Percentiles rank a stretch among this genome's conserved stretches.
Conservation (phyloP, 2,797 vertebrate genomes). For the Luscinia megarhynchos region DNA sequence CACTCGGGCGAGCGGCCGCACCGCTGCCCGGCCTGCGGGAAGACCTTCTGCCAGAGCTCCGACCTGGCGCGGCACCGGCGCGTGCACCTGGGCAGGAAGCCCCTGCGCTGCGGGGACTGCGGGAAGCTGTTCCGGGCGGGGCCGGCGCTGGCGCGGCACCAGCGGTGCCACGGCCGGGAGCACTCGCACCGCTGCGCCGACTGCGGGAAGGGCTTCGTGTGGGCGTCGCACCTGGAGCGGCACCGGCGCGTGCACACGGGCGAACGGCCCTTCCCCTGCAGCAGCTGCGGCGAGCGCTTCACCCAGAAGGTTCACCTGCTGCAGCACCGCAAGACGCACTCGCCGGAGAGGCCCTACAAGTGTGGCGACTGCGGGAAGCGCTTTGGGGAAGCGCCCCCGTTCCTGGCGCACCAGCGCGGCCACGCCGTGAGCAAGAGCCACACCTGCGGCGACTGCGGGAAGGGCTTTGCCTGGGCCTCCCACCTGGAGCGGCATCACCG, state of each 20-base stretch:
- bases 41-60: constrained; percentile 42
- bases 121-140: background rate
- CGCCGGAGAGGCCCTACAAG: constrained; percentile 12
- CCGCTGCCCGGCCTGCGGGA: constrained; percentile 38
- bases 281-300: constrained; percentile 65
- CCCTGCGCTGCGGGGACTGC: background rate
- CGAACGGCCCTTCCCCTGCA: constrained; percentile 58
- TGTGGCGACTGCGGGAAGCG: background rate
- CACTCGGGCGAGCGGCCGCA: constrained; percentile 42
- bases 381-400: background rate
- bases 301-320: constrained; percentile 62
- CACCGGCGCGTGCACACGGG: constrained; percentile 69
- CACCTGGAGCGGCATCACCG: constrained; percentile 60
- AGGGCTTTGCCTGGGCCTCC: constrained; percentile 11
- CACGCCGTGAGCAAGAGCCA: background rate
- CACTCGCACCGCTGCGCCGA: constrained; percentile 18
- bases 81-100: background rate
- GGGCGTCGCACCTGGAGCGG: constrained; percentile 40
- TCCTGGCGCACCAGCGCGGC: background rate
- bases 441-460: constrained; percentile 46
- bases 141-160: background rate
- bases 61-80: constrained; percentile 48
- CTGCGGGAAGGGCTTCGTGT: constrained; percentile 60
- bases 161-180: background rate
- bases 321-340: constrained; percentile 64